These are phyloP conservation scores for Eulemur rufifrons DNA, from an alignment of 2,113 vertebrate species.

Conservation along the genomic window DNA sequence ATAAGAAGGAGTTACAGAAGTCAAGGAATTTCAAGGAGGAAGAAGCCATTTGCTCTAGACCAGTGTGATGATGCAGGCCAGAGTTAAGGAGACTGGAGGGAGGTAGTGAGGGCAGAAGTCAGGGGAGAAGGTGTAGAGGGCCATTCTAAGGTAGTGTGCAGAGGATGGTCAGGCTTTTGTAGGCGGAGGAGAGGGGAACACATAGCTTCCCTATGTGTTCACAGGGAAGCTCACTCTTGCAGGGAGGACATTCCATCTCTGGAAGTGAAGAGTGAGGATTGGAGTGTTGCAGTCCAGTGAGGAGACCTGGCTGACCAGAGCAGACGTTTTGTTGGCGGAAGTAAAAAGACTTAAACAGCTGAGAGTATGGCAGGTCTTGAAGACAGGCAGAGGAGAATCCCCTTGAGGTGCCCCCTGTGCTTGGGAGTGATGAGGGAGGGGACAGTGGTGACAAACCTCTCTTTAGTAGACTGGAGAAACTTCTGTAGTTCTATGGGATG, in stretches of 20 bases:
- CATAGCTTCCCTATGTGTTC: too few relatives aligned
- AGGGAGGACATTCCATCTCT: not conserved
- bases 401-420: not conserved
- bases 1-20: not conserved
- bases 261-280: not conserved
- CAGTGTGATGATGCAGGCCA: not conserved
- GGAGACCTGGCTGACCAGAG: not conserved
- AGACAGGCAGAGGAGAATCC: not conserved
- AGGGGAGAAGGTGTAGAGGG: not conserved
- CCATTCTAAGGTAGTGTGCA: rapidly evolving
- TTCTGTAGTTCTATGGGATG: not conserved
- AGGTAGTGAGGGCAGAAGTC: not conserved
- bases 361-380: not conserved
- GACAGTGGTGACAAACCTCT: not conserved
- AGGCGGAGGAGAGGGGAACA: too few relatives aligned
- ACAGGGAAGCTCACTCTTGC: too few relatives aligned
- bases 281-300: not conserved
- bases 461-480: not conserved
- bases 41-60: not conserved
- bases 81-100: not conserved
- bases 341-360: not conserved
- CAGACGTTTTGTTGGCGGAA: not conserved
- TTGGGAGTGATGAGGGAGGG: too few relatives aligned
- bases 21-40: not conserved
- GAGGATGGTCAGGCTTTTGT: not conserved